phyloP scores from a whole-genome alignment of 2,797 vertebrate species.

The Pempheris klunzingeri region DNA sequence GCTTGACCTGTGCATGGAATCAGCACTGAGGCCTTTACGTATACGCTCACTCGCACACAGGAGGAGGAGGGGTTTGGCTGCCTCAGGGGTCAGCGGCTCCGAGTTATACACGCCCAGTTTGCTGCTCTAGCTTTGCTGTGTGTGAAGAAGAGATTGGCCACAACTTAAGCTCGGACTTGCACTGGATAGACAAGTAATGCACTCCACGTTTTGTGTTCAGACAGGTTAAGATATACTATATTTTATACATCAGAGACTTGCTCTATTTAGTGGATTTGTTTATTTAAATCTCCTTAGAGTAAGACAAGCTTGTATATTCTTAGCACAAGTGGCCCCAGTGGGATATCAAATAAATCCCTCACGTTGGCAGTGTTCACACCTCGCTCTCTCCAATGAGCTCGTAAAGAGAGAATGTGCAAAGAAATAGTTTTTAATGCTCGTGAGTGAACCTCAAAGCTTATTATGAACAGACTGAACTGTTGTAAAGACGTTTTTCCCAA shows the following conservation, averaged over 20 bases:
- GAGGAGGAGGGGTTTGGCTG: conserved; percentile 39
- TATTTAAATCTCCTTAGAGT: conserved; percentile 50
- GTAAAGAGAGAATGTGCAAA: conserved; percentile 33
- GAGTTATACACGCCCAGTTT: conserved; percentile 60
- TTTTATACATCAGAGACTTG: conserved; percentile 22
- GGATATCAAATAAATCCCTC: conserved; percentile 66
- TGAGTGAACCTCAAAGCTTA: conserved; percentile 16
- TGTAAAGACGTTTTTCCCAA: background rate
- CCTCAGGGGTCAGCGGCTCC: conserved; percentile 56
- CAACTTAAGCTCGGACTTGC: conserved; percentile 2
- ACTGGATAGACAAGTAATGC: conserved; percentile 12
- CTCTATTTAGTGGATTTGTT: conserved; percentile 57
- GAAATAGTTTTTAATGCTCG: conserved; percentile 27
- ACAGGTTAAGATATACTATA: conserved; percentile 21
- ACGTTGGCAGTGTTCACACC: conserved; percentile 37
- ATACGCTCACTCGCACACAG: conserved; percentile 11
- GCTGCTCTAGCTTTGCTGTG: conserved; percentile 50
- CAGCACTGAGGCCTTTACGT: conserved; percentile 34
- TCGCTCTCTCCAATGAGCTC: conserved; percentile 24
- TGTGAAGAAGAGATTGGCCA: conserved; percentile 24
- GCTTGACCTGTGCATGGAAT: conserved; percentile 62
- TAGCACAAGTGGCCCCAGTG: conserved; percentile 59
- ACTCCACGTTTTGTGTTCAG: conserved; percentile 1
- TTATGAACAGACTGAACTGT: background rate
- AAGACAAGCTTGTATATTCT: conserved; percentile 53